Conservation (phyloP, 1,140 invertebrate genomes). For the Bradynema listronoti region DNA sequence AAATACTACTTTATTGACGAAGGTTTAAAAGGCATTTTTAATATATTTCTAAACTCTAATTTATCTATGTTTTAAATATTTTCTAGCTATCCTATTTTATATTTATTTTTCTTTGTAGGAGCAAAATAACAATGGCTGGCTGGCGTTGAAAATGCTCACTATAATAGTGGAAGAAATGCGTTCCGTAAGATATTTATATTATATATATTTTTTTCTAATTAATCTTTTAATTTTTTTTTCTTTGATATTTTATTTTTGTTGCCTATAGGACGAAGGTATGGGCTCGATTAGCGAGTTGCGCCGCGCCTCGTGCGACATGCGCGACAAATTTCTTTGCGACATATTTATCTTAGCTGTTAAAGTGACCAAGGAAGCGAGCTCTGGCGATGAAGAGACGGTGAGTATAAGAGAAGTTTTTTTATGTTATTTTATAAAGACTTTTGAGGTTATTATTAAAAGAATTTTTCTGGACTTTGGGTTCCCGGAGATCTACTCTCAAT, state of each 20-base stretch:
- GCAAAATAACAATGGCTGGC: slow-evolving; percentile 3
- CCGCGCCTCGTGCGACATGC: slow-evolving; percentile 92
- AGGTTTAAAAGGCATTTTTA: too few relatives aligned
- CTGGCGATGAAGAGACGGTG: background rate
- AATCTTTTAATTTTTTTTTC: slow-evolving; percentile 10
- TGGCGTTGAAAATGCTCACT: slow-evolving; percentile 33
- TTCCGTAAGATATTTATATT: slow-evolving; percentile 21
- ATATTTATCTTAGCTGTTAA: slow-evolving; percentile 89
- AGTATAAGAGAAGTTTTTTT: background rate
- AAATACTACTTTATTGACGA: too few relatives aligned
- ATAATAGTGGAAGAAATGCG: slow-evolving; percentile 34
- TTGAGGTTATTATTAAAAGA: background rate
- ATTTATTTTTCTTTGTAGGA: slow-evolving; percentile 65
- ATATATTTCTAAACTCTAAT: too few relatives aligned
- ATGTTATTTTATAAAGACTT: background rate
- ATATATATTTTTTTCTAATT: slow-evolving; percentile 19
- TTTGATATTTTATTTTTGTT: background rate
- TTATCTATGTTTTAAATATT: too few relatives aligned
- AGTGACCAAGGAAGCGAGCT: slow-evolving; percentile 74
- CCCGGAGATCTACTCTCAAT: background rate
- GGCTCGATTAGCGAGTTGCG: slow-evolving; percentile 86
- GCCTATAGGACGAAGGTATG: slow-evolving; percentile 73
- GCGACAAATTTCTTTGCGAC: slow-evolving; percentile 88
- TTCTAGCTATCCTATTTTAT: too few relatives aligned
- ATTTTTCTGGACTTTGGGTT: too few relatives aligned